Conservation (phyloP, 1,140 invertebrate genomes). For the Eciton burchellii region DNA sequence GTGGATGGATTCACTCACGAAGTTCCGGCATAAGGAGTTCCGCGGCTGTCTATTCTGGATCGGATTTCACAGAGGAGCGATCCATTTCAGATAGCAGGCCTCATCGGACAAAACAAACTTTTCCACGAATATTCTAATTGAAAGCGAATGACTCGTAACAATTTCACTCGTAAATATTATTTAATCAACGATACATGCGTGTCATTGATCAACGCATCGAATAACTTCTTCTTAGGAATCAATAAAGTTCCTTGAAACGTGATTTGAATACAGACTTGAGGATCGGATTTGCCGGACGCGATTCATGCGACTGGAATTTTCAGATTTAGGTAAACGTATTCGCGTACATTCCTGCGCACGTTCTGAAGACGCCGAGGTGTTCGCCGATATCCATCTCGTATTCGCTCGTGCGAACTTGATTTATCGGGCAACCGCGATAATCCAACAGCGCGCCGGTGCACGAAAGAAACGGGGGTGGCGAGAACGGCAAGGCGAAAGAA, state of each 20-base stretch:
- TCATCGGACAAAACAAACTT: conserved; percentile 4
- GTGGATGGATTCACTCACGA: conserved; percentile 60
- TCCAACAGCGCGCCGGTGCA: conserved; percentile 64
- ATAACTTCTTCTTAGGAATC: neutral
- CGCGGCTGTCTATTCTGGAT: conserved; percentile 57
- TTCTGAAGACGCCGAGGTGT: conserved; percentile 17
- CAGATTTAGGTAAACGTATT: neutral
- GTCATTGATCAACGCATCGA: neutral
- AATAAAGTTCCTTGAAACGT: neutral
- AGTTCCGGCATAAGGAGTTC: conserved; percentile 59
- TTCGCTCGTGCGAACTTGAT: conserved; percentile 79
- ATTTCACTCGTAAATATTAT: neutral
- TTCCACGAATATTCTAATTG: neutral
- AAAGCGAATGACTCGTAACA: neutral
- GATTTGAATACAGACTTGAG: neutral
- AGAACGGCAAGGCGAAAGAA: conserved; percentile 62
- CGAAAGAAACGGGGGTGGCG: conserved; percentile 54
- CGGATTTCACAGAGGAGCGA: conserved; percentile 67
- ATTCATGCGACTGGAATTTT: neutral
- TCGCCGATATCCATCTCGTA: conserved; percentile 78
- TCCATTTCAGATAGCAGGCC: conserved; percentile 59
- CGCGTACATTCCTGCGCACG: neutral
- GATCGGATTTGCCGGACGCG: neutral
- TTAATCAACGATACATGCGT: neutral
- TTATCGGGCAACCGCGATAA: conserved; percentile 78